Evolutionary conservation across 2,888 invertebrate genomes (phyloP), one percentile per base, ranked within the genome.

Genomic region (Cactoblastis cactorum): DNA sequence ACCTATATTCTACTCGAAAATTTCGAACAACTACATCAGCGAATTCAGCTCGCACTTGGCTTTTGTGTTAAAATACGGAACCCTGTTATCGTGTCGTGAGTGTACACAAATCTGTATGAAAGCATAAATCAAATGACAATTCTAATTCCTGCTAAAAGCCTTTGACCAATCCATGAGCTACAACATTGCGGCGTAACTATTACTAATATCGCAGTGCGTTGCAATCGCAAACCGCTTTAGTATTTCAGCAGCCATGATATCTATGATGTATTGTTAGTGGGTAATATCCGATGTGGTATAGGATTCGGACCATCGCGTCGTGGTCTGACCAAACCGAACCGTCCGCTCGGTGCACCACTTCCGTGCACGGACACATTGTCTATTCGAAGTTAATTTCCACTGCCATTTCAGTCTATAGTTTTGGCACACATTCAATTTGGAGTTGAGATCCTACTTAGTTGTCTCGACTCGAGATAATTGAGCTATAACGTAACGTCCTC

Each of bases 241-340:
- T 28, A 43, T 28, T 43, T 41, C 63, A 57, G 54, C 58, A 65
- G 63, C 67, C 33, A 74, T 74, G 68, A 69, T 69, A 66, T 65
- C 58, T 53, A 63, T 69, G 65, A 70, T 62, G 65, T 69, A 71
- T 67, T 64, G 72, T 71, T 56, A 53, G 65, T 63, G 62, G 59
- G 55, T 63, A 69, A 71, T 75, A 67, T 74, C 71, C 74, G 71
- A 57, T 50, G 53, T 28, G 33, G 45, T 45, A 17, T 11, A 17
- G 32, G n/a, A n/a, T n/a, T n/a, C 17, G 22, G 28, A 15, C 17
- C 15, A 28, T 35, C 4, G n/a, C 19, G 46, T 8, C 12, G 35
- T 35, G 46, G 46, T 46, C 22, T 35, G 35, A 14, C 22, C 15
- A 17, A 28, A 28, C 22, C 22, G 28, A 17, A 28, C 43, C 22